Percentiles rank a stretch among this genome's conserved stretches.
These are phyloP conservation scores for Blomia tropicalis DNA, from an alignment of 2,888 invertebrate species.

Conservation along the genomic window DNA sequence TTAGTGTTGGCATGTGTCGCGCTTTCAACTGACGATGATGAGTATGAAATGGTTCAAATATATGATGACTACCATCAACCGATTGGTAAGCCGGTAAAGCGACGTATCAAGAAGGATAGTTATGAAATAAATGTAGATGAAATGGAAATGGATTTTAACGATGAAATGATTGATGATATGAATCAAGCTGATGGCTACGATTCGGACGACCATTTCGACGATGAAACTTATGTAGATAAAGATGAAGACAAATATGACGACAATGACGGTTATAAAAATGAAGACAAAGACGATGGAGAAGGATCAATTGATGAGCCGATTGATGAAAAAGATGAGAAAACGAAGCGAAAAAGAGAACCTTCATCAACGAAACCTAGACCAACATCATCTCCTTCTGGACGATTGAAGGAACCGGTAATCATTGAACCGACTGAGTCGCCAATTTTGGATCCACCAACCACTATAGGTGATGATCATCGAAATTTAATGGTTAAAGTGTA, in stretches of 20 bases:
- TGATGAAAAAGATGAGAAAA: neutral
- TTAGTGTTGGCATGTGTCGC: neutral
- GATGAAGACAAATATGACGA: slow-evolving; percentile 7
- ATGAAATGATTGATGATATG: neutral
- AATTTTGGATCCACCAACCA: neutral
- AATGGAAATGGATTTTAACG: neutral
- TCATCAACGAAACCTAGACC: neutral
- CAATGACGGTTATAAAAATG: neutral
- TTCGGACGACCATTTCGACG: neutral
- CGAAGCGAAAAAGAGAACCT: too few relatives aligned
- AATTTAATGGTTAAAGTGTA: slow-evolving; percentile 47
- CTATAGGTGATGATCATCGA: neutral
- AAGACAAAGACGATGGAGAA: neutral
- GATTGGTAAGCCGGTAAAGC: neutral
- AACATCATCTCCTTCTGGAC: too few relatives aligned
- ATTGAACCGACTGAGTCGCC: too few relatives aligned
- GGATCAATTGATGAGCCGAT: neutral
- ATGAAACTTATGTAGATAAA: neutral
- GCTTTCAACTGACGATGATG: neutral
- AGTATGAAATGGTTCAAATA: neutral
- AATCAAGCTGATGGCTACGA: neutral
- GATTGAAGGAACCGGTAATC: too few relatives aligned
- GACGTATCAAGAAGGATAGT: neutral
- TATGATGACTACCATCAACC: slow-evolving; percentile 1
- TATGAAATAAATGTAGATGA: neutral